phyloP scores from a whole-genome alignment of 2,888 invertebrate genomes.

The Rhimphoctona megacephalus region DNA sequence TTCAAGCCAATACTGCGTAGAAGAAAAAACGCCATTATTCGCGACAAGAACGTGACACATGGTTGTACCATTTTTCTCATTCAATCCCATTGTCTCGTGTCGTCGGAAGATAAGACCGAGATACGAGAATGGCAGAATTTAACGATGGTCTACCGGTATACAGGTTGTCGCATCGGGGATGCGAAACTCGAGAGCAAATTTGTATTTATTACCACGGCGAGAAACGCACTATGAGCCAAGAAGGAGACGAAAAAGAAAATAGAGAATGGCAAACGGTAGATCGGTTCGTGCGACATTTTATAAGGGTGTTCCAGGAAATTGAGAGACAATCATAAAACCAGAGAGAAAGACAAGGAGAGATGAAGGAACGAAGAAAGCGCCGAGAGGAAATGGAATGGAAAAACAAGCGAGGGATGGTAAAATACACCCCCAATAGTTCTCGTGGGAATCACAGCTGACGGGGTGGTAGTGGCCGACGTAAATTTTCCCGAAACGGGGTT shows the following conservation, averaged over 20 bases:
- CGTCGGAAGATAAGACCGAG: conserved; percentile 50
- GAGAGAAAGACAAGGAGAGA: conserved; percentile 14
- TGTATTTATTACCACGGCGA: conserved; percentile 72
- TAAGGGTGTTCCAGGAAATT: conserved; percentile 14
- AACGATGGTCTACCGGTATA: conserved; percentile 36
- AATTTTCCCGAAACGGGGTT: conserved; percentile 53
- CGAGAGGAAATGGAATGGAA: conserved; percentile 23
- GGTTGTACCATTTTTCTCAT: conserved; percentile 22
- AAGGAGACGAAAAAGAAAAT: conserved; percentile 23
- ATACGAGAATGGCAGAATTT: conserved; percentile 27
- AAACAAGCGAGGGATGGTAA: conserved; percentile 37
- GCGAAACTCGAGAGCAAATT: conserved; percentile 64
- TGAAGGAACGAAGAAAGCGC: conserved; percentile 2
- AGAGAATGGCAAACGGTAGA: conserved; percentile 14
- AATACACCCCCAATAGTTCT: conserved; percentile 55
- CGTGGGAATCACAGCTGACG: conserved; percentile 30
- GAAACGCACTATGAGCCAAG: conserved; percentile 60
- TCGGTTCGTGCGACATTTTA: conserved; percentile 24
- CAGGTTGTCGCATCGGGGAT: conserved; percentile 30
- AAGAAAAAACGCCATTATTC: conserved; percentile 18
- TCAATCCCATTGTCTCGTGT: conserved; percentile 30
- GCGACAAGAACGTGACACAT: conserved; percentile 16
- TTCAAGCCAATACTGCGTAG: background rate
- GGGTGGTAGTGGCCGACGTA: conserved; percentile 50
- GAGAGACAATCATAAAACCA: conserved; percentile 20